Percentiles rank a stretch among this genome's conserved stretches.
Conservation (phyloP, 2,888 invertebrate species). For the Melanostoma mellinum region DNA sequence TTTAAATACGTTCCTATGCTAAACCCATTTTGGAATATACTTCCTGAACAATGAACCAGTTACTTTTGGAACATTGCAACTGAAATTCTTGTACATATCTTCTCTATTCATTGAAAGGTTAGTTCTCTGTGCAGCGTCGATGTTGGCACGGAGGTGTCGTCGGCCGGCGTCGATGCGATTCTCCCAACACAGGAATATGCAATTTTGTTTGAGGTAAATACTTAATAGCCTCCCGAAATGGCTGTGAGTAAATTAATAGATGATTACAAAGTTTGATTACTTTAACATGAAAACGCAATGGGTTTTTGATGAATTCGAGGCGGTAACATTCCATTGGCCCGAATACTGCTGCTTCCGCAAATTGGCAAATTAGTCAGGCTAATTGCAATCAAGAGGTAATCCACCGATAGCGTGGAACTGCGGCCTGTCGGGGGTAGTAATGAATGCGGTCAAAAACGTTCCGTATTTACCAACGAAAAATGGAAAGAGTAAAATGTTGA, state of each 20-base stretch:
- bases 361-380: conserved; percentile 62
- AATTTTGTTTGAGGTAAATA: conserved; percentile 39
- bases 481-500: no score
- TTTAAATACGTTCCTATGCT: not conserved
- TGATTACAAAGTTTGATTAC: conserved; percentile 70
- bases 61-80: not conserved
- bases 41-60: conserved; percentile 23
- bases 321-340: not conserved
- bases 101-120: no score
- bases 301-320: conserved; percentile 29
- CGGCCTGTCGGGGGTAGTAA: conserved; percentile 48
- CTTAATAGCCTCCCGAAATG: conserved; percentile 26
- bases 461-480: no score
- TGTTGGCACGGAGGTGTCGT: not conserved
- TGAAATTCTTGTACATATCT: not conserved
- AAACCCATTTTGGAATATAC: conserved; percentile 28
- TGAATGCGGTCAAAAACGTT: conserved; percentile 43
- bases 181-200: conserved; percentile 17
- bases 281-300: conserved; percentile 39
- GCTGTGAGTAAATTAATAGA: conserved; percentile 60
- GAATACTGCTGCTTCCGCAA: conserved; percentile 33
- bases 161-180: no score
- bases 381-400: conserved; percentile 58
- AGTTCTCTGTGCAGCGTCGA: not conserved
- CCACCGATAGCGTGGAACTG: conserved; percentile 30